These are phyloP conservation scores for Caradrina clavipalpis DNA, from an alignment of 2,888 invertebrate species.

Conservation along the genomic window DNA sequence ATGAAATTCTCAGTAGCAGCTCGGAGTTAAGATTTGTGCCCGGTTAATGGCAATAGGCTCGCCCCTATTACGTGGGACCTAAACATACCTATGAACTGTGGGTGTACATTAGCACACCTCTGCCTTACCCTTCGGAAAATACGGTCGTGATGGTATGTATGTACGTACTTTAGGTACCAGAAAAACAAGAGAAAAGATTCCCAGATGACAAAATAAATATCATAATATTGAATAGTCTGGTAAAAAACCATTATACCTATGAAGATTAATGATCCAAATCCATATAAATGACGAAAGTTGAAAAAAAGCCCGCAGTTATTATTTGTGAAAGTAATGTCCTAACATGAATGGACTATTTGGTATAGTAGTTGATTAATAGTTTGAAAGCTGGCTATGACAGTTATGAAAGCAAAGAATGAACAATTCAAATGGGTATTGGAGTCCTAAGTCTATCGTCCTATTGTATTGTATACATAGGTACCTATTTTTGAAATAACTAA, in stretches of 20 bases:
- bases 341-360: neutral
- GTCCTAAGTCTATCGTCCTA: too few relatives aligned
- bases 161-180: too few relatives aligned
- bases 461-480: too few relatives aligned
- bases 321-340: slow-evolving; percentile 7
- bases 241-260: neutral
- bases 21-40: too few relatives aligned
- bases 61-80: too few relatives aligned
- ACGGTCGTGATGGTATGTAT: too few relatives aligned
- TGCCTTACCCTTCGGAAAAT: too few relatives aligned
- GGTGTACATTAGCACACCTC: too few relatives aligned
- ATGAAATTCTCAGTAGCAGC: too few relatives aligned
- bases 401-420: slow-evolving; percentile 2
- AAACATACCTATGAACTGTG: too few relatives aligned
- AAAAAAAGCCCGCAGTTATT: slow-evolving; percentile 7
- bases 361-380: slow-evolving; percentile 18
- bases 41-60: too few relatives aligned
- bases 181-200: neutral
- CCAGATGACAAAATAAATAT: neutral
- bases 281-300: slow-evolving; percentile 15
- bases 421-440: neutral
- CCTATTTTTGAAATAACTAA: too few relatives aligned
- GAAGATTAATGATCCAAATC: slow-evolving; percentile 21
- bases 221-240: slow-evolving; percentile 5
- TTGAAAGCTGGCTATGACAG: neutral